A percentile compares a stretch with the other conserved stretches of the same genome.
phyloP scores from a whole-genome alignment of 2,888 invertebrate species.

The Trachelus iudaicus region DNA sequence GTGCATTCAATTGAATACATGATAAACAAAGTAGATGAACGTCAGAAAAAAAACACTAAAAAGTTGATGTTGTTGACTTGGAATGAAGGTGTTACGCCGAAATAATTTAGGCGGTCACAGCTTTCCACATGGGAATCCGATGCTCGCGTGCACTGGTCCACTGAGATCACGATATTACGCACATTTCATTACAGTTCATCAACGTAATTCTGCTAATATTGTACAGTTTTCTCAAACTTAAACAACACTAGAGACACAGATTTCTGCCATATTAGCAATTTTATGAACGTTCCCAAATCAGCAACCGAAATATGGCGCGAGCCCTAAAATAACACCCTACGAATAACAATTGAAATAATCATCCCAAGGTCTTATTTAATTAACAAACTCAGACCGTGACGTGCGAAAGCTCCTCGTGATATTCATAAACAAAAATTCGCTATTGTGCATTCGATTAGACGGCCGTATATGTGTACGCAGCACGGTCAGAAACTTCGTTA shows the following conservation, averaged over 20 bases:
- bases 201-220: constrained; percentile 18
- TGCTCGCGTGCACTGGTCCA: constrained; percentile 23
- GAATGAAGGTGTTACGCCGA: constrained; percentile 32
- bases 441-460: constrained; percentile 29
- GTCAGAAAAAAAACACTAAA: constrained; percentile 37
- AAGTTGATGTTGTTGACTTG: constrained; percentile 43
- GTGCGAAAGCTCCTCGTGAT: constrained; percentile 18
- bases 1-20: constrained; percentile 48
- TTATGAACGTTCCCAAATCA: constrained; percentile 52
- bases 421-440: constrained; percentile 32
- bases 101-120: constrained; percentile 20
- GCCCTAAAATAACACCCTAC: constrained; percentile 12
- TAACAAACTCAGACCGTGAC: constrained; percentile 17
- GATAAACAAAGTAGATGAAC: constrained; percentile 52
- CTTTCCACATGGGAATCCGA: constrained; percentile 21
- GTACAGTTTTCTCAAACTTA: constrained; percentile 45
- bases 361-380: constrained; percentile 21
- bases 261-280: constrained; percentile 61
- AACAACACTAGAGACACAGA: constrained; percentile 57
- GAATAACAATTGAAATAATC: not conserved
- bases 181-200: constrained; percentile 39
- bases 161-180: constrained; percentile 31
- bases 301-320: constrained; percentile 32
- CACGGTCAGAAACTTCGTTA: not conserved
- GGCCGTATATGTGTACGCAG: not conserved